Evolutionary conservation across 2,113 vertebrate species (phyloP).

Genomic region (Chaetops frenatus): DNA sequence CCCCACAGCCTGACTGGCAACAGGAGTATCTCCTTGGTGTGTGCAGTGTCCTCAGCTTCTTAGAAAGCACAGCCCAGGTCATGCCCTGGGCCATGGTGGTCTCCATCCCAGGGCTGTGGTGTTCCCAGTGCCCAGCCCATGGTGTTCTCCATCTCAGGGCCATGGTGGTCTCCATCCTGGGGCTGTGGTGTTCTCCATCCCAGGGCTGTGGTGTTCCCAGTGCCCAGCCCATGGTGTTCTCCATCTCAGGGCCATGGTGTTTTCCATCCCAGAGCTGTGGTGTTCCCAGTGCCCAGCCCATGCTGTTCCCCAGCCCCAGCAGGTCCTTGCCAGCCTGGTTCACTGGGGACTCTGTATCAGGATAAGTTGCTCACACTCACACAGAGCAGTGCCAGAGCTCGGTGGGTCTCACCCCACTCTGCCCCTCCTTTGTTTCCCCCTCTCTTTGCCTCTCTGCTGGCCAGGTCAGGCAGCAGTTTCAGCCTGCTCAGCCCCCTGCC

Average conservation of each 20-base stretch:
- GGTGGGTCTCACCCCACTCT: fast-evolving
- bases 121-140: fast-evolving
- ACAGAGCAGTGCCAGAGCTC: neutral
- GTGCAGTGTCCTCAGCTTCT: neutral
- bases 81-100: fast-evolving
- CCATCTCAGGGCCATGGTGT: neutral
- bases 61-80: neutral
- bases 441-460: neutral
- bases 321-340: neutral
- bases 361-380: neutral
- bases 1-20: neutral
- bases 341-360: fast-evolving
- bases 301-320: neutral
- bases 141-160: neutral
- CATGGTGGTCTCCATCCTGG: neutral
- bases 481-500: neutral
- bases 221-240: neutral
- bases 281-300: fast-evolving
- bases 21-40: neutral
- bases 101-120: neutral
- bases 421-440: neutral
- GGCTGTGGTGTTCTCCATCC: neutral
- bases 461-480: neutral
- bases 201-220: neutral
- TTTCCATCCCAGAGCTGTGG: too few relatives aligned